Evolutionary conservation across 2,113 vertebrate species (phyloP), one percentile per base, ranked within the genome.

Genomic region (Elachura formosa): DNA sequence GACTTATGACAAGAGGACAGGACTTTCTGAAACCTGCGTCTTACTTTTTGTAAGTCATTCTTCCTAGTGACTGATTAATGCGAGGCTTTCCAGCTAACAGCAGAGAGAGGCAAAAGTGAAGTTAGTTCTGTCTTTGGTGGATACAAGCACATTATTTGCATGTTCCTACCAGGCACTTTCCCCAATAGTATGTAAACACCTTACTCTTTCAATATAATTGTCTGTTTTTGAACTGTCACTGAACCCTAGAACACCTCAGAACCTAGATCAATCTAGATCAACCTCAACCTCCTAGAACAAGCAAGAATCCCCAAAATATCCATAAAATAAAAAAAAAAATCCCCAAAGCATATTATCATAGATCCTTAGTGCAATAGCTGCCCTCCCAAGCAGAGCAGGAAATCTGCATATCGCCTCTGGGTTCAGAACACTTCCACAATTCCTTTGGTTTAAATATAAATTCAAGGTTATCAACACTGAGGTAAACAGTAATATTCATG

Each of bases 371-470:
- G 24, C 20, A 15, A 11, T 55, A 40, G n/a, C n/a, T n/a, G n/a
- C n/a, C n/a, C n/a, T n/a, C 12, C 58, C 79, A 54, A 79, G 19
- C 38, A 41, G 13, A 38, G 28, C 25, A 72, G 6, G 18, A 75
- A 84, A 51, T 7, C 29, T 23, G 3, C 8, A 6, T 26, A 49
- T 26, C 11, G 63, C 36, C 12, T 41, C 55, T 2, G 0, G 0
- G 5, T 59, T 79, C 59, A 93, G 69, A 69, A n/a, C 12, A 36
- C 7, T 55, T 38, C 16, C 31, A 63, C 4, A 49, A 61, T 41
- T 77, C 5, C 40, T 73, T 80, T 55, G 21, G 40, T 77, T 59
- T 77, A 73, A 67, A 56, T 52, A 87, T 73, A 61, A 69, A 89
- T 68, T 51, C 16, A 77, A 73, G 21, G 28, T 66, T 67, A 69